Evolutionary conservation across 2,113 vertebrate species (phyloP).

Genomic region (Myiagra hebetior): DNA sequence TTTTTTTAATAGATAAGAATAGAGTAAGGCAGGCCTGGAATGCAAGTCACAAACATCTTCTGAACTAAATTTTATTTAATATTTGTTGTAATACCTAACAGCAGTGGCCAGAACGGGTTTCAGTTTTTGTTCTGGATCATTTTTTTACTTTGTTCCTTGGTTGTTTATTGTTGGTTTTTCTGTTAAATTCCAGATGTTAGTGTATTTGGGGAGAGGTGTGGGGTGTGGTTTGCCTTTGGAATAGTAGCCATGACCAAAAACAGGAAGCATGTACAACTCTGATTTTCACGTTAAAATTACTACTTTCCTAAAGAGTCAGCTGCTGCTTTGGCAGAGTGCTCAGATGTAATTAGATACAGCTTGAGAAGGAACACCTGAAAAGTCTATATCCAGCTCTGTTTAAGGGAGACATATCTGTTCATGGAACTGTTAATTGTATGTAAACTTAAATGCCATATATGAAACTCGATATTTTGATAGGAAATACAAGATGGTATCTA

Average conservation of each 20-base stretch:
- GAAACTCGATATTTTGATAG: background rate
- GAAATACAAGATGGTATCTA: background rate
- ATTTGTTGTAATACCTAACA: background rate
- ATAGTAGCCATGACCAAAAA: background rate
- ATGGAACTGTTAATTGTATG: background rate
- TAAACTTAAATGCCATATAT: background rate
- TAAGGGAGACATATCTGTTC: background rate
- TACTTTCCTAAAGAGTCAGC: background rate
- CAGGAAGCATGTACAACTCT: background rate
- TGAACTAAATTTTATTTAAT: background rate
- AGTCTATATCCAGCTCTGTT: background rate
- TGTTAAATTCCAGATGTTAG: background rate
- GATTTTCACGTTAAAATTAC: background rate
- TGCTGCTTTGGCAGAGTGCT: background rate
- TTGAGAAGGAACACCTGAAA: background rate
- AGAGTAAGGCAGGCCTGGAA: background rate
- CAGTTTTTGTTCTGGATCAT: background rate
- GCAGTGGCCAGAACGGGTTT: fast-evolving
- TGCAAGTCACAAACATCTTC: background rate
- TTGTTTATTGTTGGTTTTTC: background rate
- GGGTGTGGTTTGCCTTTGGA: background rate
- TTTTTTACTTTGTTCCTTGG: background rate
- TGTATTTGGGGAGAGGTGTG: background rate
- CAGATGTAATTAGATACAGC: background rate
- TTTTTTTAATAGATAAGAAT: background rate